phyloP scores from a whole-genome alignment of 2,113 vertebrate species.

The Garra rufa region DNA sequence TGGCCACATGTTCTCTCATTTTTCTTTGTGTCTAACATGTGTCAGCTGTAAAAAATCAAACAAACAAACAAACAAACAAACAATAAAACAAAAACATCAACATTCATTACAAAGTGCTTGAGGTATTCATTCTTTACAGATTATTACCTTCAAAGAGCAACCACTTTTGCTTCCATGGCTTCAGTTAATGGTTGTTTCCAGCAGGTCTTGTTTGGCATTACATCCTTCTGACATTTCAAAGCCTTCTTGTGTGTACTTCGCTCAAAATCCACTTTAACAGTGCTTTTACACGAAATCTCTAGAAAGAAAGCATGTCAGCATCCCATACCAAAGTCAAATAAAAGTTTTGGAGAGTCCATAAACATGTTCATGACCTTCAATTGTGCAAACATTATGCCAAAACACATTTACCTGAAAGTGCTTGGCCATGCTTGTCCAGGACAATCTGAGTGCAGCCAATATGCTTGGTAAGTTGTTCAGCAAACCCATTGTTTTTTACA shows the following conservation, averaged over 20 bases:
- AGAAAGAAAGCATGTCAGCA: background rate
- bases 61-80: too few species aligned
- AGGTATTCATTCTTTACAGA: background rate
- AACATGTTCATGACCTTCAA: background rate
- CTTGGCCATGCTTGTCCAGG: background rate
- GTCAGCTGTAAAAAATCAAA: background rate
- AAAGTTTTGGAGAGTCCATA: background rate
- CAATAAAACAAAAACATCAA: background rate
- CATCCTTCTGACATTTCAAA: background rate
- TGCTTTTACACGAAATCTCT: background rate
- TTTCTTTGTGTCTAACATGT: background rate
- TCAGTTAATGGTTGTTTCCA: background rate
- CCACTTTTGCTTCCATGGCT: background rate
- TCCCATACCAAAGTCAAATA: background rate
- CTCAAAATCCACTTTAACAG: background rate
- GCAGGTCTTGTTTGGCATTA: background rate
- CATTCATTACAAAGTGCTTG: background rate
- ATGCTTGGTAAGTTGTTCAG: conserved; percentile 2
- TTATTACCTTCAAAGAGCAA: background rate
- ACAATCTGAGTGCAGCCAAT: background rate
- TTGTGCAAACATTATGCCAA: background rate
- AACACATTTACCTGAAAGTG: background rate
- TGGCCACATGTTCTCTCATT: background rate
- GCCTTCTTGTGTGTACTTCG: background rate
- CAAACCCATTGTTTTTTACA: background rate